A percentile compares a stretch with the other conserved stretches of the same genome.
phyloP scores from a whole-genome alignment of 2,113 vertebrate species.

The Eretmochelys imbricata region DNA sequence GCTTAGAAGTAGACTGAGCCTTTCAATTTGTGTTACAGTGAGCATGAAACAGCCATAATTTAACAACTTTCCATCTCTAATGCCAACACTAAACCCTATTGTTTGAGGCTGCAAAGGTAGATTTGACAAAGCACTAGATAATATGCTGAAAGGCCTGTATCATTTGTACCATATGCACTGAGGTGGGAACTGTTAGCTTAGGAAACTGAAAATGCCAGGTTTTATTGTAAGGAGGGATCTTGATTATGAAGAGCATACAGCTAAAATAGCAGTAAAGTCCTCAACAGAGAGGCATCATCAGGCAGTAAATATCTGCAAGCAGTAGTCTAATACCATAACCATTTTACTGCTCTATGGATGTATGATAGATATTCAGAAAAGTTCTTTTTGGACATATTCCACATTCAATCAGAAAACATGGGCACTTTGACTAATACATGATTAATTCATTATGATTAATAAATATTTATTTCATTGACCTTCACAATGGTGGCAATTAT shows the following conservation, averaged over 20 bases:
- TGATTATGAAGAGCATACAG: not conserved
- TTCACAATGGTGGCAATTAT: not conserved
- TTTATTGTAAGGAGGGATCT: not conserved
- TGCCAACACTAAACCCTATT: not conserved
- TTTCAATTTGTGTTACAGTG: not conserved
- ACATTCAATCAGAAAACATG: not conserved
- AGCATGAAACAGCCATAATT: rapidly evolving
- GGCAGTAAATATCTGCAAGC: not conserved
- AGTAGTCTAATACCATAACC: not conserved
- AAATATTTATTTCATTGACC: not conserved
- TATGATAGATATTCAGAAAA: not conserved
- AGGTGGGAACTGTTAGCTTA: not conserved
- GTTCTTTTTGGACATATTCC: not conserved
- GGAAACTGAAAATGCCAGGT: not conserved
- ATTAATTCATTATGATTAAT: not conserved
- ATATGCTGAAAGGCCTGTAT: not conserved
- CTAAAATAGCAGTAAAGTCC: not conserved
- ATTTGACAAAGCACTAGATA: not conserved
- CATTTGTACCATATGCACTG: not conserved
- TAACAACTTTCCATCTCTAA: not conserved
- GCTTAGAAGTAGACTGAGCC: not conserved
- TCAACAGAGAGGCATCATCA: not conserved
- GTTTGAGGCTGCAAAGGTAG: not conserved
- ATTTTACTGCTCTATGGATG: not conserved
- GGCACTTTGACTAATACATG: not conserved